phyloP scores from a whole-genome alignment of 2,888 invertebrate genomes.

The Acleris emargana region DNA sequence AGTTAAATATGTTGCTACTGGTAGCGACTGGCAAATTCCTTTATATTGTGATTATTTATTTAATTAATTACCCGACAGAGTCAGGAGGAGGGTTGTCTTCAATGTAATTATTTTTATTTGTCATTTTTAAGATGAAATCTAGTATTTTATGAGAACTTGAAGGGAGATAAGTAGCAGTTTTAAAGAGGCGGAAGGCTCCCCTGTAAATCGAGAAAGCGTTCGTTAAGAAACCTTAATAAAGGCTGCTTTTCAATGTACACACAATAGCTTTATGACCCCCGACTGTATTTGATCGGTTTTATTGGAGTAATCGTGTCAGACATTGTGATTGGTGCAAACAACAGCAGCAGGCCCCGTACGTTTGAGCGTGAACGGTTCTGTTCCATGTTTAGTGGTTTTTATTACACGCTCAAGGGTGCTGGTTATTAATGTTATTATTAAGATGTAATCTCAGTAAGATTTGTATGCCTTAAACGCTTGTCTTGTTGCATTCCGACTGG shows the following conservation, averaged over 20 bases:
- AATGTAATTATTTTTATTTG: too few relatives aligned
- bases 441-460: constrained; percentile 75
- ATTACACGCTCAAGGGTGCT: constrained; percentile 45
- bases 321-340: constrained; percentile 19
- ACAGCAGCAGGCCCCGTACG: constrained; percentile 46
- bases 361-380: constrained; percentile 50
- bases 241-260: too few relatives aligned
- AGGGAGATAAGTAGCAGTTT: too few relatives aligned
- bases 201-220: too few relatives aligned
- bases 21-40: too few relatives aligned
- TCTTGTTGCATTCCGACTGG: constrained; percentile 80
- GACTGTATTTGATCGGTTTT: constrained; percentile 10
- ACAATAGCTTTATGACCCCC: too few relatives aligned
- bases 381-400: constrained; percentile 18
- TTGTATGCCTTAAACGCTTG: constrained; percentile 78
- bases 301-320: constrained; percentile 17
- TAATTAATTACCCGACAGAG: too few relatives aligned
- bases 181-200: too few relatives aligned
- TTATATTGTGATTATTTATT: too few relatives aligned
- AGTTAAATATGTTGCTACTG: too few relatives aligned
- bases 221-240: too few relatives aligned
- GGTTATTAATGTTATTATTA: constrained; percentile 47
- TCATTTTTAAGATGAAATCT: background rate
- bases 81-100: too few relatives aligned
- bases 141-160: background rate